These are phyloP conservation scores for Thamnophis elegans DNA, from an alignment of 2,797 vertebrate genomes.

Conservation along the genomic window DNA sequence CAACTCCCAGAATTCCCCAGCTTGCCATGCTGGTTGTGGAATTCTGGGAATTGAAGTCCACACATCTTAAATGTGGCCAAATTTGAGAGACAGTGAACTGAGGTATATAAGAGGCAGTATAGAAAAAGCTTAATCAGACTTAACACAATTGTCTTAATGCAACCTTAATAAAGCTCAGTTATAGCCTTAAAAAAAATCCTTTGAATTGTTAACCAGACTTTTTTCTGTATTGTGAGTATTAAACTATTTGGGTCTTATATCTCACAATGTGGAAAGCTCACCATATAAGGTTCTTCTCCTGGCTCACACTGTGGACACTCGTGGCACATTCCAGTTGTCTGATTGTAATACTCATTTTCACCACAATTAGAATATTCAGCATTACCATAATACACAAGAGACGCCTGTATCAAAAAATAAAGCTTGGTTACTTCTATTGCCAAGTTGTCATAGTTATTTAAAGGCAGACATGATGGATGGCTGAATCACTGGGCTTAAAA, in stretches of 20 bases:
- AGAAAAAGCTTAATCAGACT: background rate
- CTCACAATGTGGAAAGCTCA: conserved; percentile 64
- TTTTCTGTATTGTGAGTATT: too few relatives aligned
- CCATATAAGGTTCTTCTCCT: conserved; percentile 93
- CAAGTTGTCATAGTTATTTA: accelerated
- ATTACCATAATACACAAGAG: conserved; percentile 78
- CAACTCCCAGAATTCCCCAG: background rate
- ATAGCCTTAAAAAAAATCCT: too few relatives aligned
- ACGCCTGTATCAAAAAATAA: conserved; percentile 75
- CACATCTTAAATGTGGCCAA: background rate
- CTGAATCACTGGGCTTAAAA: accelerated
- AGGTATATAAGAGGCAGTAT: background rate
- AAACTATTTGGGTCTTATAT: too few relatives aligned
- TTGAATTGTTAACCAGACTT: too few relatives aligned
- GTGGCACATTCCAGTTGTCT: conserved; percentile 90
- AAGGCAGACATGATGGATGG: background rate
- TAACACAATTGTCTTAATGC: background rate
- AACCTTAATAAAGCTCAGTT: background rate
- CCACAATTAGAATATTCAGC: conserved; percentile 91
- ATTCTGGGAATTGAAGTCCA: background rate
- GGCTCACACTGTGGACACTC: conserved; percentile 92
- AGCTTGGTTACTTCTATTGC: conserved; percentile 9
- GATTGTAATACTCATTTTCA: conserved; percentile 95
- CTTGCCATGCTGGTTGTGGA: background rate
- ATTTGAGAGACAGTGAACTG: background rate